These are phyloP conservation scores for Creontiades dilutus DNA, from an alignment of 2,888 invertebrate species.

Conservation along the genomic window DNA sequence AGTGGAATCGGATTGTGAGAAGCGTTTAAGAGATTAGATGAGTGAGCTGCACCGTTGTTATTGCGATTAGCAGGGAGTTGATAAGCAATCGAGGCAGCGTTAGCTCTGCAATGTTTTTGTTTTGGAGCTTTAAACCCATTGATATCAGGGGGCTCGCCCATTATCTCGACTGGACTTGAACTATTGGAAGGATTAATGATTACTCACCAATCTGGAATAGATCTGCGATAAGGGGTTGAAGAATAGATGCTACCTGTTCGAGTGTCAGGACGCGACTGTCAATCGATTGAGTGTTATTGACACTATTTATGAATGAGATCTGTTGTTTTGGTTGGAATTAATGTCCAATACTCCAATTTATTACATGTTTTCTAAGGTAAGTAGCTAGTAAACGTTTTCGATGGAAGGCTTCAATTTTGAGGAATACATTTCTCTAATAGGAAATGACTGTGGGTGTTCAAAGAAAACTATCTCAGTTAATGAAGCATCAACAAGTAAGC, in stretches of 20 bases:
- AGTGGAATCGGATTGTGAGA: not conserved
- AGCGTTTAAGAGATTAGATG: not conserved
- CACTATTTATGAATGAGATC: too few species aligned
- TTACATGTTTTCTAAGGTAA: too few species aligned
- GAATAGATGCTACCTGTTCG: not conserved
- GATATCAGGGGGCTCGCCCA: not conserved
- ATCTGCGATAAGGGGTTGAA: not conserved
- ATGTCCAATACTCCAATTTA: too few species aligned
- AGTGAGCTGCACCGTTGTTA: not conserved
- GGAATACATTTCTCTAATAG: too few species aligned
- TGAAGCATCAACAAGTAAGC: too few species aligned
- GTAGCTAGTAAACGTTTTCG: too few species aligned
- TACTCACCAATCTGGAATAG: slow-evolving; percentile 11
- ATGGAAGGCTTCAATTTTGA: too few species aligned
- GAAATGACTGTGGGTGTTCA: too few species aligned
- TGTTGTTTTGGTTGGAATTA: too few species aligned
- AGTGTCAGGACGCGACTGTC: slow-evolving; percentile 25
- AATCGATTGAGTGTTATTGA: too few species aligned
- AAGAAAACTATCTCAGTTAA: too few species aligned
- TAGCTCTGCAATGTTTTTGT: not conserved
- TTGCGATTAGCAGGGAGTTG: slow-evolving; percentile 16
- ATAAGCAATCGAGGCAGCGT: not conserved
- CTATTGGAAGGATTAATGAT: not conserved
- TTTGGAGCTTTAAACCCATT: slow-evolving; percentile 14
- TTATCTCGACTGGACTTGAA: slow-evolving; percentile 21